These are phyloP conservation scores for Hydrolagus affinis DNA, from an alignment of 2,113 vertebrate genomes.

Conservation along the genomic window DNA sequence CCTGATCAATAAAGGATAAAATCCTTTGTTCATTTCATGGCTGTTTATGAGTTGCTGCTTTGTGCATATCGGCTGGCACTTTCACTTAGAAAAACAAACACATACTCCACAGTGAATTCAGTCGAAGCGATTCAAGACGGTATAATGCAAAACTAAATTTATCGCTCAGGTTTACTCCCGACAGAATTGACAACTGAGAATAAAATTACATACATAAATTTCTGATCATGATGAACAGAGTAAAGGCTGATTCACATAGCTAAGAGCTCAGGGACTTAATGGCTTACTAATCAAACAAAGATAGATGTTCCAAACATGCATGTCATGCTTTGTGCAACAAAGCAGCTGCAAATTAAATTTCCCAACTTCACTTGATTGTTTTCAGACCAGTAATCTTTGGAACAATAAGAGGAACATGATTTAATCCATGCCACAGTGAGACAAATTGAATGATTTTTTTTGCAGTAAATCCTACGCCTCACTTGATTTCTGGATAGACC, in stretches of 20 bases:
- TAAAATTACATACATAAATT: not conserved
- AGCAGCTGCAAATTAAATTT: slow-evolving; percentile 33
- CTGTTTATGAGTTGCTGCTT: too few species aligned
- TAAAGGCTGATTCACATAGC: not conserved
- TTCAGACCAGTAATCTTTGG: slow-evolving; percentile 38
- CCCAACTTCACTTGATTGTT: slow-evolving; percentile 36
- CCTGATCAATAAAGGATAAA: too few species aligned
- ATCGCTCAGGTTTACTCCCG: not conserved
- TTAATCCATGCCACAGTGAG: slow-evolving; percentile 40
- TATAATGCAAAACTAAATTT: not conserved
- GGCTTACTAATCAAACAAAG: slow-evolving; percentile 37
- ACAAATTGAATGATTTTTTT: slow-evolving; percentile 44
- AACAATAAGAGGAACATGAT: slow-evolving; percentile 35
- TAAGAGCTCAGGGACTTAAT: not conserved
- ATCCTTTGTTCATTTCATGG: too few species aligned
- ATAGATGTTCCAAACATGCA: slow-evolving; percentile 24
- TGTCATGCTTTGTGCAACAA: slow-evolving; percentile 36
- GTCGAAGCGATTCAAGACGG: too few species aligned
- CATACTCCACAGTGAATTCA: too few species aligned
- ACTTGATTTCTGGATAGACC: slow-evolving; percentile 34
- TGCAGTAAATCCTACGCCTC: slow-evolving; percentile 35
- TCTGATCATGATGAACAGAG: not conserved
- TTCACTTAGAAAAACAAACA: too few species aligned
- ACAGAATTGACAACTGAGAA: not conserved
- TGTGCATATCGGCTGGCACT: too few species aligned